These are phyloP conservation scores for Heterodera carotae DNA, from an alignment of 1,140 invertebrate genomes.

Conservation along the genomic window DNA sequence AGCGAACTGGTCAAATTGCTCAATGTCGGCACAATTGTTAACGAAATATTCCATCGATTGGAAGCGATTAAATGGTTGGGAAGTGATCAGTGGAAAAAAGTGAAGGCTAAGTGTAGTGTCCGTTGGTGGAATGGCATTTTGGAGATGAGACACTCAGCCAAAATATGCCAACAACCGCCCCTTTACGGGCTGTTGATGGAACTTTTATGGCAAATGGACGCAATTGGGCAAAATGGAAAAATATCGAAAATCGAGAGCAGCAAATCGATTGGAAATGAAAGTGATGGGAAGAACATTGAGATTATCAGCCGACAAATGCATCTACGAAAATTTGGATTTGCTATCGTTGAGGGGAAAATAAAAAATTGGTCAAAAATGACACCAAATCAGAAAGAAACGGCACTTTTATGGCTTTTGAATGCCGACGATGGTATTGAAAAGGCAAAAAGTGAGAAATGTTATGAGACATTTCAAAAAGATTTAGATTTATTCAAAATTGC, in stretches of 20 bases:
- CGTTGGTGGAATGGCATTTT: neutral
- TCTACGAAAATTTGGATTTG: neutral
- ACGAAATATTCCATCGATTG: neutral
- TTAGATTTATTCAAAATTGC: neutral
- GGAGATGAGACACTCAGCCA: neutral
- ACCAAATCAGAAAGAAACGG: too few relatives aligned
- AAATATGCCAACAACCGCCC: neutral
- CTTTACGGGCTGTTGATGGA: neutral
- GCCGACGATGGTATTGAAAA: too few relatives aligned
- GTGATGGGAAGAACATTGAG: neutral
- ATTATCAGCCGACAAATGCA: neutral
- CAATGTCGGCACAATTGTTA: neutral
- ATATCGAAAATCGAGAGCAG: neutral
- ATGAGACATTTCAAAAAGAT: neutral
- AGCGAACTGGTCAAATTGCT: neutral
- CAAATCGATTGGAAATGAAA: neutral
- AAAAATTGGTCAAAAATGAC: neutral
- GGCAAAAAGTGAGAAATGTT: too few relatives aligned
- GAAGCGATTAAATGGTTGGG: neutral
- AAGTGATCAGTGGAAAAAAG: neutral
- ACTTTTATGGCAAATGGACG: neutral
- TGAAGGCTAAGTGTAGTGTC: neutral
- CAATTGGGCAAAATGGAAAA: neutral
- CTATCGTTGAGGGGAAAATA: neutral
- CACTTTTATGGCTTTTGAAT: too few relatives aligned